Evolutionary conservation across 2,113 vertebrate genomes (phyloP), one percentile per base, ranked within the genome.

Genomic region (Perca schrenkii): DNA sequence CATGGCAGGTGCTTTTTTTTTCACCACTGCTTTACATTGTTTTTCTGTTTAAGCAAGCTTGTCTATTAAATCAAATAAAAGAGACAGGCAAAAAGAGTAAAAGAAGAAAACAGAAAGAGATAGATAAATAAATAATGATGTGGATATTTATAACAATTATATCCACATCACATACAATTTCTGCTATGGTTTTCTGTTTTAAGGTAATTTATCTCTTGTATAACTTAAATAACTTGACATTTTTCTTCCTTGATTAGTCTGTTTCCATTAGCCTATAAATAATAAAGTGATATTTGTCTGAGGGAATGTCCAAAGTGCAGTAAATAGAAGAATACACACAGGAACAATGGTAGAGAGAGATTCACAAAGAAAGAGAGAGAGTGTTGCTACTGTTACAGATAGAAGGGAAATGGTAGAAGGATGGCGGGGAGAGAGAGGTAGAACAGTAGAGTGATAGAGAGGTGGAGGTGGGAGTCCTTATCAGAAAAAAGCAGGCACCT

Each of bases 401-500:
- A 66, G 70, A 86, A 57, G 67, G 58, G 52, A 82, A 68, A 72
- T 43, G 64, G 67, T 43, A 50, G 69, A 72, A 61, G 77, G 86
- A 84, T 84, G 70, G 82, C 85, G 80, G 85, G 77, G 71, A 80
- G 68, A 78, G 68, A 78, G 78, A 74, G 81, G 75, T 66, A 88
- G 87, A 92, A 90, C 79, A 84, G 83, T 74, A 1, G 86, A 82
- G 81, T 54, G 93, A 92, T 90, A 88, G 77, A 93, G 90, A 91
- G 86, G 89, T 90, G 77, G 78, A 91, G 91, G 92, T 93, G 84
- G 88, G 86, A 94, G 89, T 91, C 91, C 89, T 94, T 94, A 94
- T 94, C 94, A 47, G 88, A 90, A 92, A 90, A 91, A 88, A 89
- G 75, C 93, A 94, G 93, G 68, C 83, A 16, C 79, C 84, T 91